These are phyloP conservation scores for Psittacula echo DNA, from an alignment of 2,797 vertebrate genomes.

Conservation along the genomic window DNA sequence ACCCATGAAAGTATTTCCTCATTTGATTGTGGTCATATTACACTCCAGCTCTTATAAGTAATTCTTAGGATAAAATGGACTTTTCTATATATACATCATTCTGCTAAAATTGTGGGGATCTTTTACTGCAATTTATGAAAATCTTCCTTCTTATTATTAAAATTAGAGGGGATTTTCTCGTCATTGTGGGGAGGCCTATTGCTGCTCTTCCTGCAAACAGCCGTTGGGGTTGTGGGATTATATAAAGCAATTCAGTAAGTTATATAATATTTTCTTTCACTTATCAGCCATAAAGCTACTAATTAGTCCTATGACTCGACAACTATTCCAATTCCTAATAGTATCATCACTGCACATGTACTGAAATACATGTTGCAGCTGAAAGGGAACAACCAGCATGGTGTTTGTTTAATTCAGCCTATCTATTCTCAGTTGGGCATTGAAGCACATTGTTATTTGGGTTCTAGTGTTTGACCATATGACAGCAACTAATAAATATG, in stretches of 20 bases:
- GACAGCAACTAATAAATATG: neutral
- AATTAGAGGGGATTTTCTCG: neutral
- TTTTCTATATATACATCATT: neutral
- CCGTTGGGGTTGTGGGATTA: neutral
- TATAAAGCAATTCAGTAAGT: slow-evolving; percentile 33
- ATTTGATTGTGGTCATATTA: neutral
- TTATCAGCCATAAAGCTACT: slow-evolving; percentile 56
- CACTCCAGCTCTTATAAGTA: neutral
- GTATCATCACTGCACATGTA: neutral
- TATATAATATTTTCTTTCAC: slow-evolving; percentile 21
- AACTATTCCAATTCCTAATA: neutral
- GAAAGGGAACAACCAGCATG: neutral
- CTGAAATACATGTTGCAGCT: neutral
- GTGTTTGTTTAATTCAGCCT: neutral
- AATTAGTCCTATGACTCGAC: slow-evolving; percentile 27
- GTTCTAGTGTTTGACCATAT: neutral
- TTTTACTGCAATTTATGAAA: neutral
- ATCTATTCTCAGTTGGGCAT: neutral
- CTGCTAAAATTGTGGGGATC: neutral
- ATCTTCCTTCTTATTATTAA: neutral
- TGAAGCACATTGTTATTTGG: neutral
- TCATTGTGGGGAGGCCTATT: neutral
- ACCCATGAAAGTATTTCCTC: neutral
- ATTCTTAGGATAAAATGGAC: neutral
- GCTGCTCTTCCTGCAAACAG: slow-evolving; percentile 1